These are phyloP conservation scores for Oreortyx pictus DNA, from an alignment of 2,797 vertebrate species.

Conservation along the genomic window DNA sequence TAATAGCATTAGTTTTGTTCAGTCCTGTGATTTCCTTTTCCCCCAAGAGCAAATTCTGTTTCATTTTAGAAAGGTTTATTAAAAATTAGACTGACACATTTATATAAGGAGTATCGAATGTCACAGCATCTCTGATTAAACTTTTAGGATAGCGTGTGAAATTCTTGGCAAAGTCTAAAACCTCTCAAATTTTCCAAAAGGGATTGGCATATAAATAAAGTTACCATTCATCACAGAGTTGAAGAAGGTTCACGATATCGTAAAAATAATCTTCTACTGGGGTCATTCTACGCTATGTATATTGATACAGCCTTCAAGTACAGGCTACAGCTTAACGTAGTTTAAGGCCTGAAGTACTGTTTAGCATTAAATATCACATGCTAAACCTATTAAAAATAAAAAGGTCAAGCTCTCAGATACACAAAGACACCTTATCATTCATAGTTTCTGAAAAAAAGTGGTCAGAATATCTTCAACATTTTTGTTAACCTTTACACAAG, in stretches of 20 bases:
- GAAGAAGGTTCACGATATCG: constrained; percentile 49
- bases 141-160: constrained; percentile 14
- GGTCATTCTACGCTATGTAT: neutral
- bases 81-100: constrained; percentile 37
- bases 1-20: neutral
- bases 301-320: constrained; percentile 15
- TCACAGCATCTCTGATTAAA: constrained; percentile 54
- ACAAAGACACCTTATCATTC: neutral
- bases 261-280: neutral
- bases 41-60: neutral
- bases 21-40: neutral
- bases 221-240: constrained; percentile 40
- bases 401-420: neutral
- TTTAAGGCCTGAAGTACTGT: neutral
- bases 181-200: constrained; percentile 50
- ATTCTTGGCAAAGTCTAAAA: constrained; percentile 56
- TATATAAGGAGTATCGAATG: constrained; percentile 28
- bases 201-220: constrained; percentile 21
- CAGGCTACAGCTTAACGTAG: constrained; percentile 11
- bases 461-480: neutral
- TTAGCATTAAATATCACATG: constrained; percentile 6
- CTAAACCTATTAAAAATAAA: neutral
- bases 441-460: neutral
- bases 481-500: neutral
- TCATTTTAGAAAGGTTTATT: constrained; percentile 25